Conservation (phyloP, 1,140 invertebrate species). For the Sinonovacula constricta region DNA sequence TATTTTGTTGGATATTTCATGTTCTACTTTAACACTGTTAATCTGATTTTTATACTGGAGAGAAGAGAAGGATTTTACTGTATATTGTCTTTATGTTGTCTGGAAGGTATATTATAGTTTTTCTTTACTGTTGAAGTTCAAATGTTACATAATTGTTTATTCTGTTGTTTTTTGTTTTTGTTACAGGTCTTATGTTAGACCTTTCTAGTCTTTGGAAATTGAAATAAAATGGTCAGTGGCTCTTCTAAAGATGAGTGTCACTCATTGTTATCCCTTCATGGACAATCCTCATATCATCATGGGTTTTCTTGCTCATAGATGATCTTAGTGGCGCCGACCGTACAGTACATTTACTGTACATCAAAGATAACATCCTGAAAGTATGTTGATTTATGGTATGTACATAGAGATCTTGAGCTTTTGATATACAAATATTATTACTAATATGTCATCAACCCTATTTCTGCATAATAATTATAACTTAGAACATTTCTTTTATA, state of each 20-base stretch:
- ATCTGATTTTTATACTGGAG: background rate
- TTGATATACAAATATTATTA: background rate
- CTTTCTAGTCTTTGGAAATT: background rate
- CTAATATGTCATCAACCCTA: background rate
- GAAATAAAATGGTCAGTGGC: background rate
- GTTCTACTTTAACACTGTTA: background rate
- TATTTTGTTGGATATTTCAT: background rate
- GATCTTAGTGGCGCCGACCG: background rate
- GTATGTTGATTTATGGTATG: background rate
- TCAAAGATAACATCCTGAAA: background rate
- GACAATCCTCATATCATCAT: background rate
- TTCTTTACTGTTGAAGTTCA: too few relatives aligned
- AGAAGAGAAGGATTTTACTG: too few relatives aligned
- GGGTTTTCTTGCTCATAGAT: background rate
- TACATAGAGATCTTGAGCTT: constrained; percentile 3
- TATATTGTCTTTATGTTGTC: too few relatives aligned
- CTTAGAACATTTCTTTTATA: constrained; percentile 4
- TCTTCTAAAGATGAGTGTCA: background rate
- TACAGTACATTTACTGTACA: background rate
- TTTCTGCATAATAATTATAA: constrained; percentile 15
- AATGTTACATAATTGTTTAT: too few relatives aligned
- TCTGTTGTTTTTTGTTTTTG: too few relatives aligned
- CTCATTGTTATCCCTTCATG: background rate
- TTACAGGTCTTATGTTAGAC: too few relatives aligned
- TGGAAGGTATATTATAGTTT: too few relatives aligned